Evolutionary conservation across 2,888 invertebrate species (phyloP).

Genomic region (Metellina segmentata): DNA sequence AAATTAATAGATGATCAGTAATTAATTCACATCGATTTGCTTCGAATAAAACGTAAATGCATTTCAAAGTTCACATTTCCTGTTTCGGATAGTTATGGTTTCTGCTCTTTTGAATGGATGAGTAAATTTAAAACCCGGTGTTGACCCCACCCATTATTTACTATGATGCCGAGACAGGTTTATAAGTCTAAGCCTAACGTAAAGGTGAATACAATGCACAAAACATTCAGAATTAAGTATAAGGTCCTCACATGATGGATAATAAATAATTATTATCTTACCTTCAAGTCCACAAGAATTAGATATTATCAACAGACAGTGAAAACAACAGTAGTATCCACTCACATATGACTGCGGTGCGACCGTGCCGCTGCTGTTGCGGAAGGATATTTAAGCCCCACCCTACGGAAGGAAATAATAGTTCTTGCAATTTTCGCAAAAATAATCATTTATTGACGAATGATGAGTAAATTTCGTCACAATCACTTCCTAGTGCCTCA

Average conservation of each 20-base stretch:
- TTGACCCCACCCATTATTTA: conserved; percentile 76
- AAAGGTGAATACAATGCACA: neutral
- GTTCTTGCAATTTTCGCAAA: conserved; percentile 38
- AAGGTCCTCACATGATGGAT: neutral
- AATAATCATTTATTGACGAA: conserved; percentile 53
- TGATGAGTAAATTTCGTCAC: conserved; percentile 4
- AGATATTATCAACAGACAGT: conserved; percentile 51
- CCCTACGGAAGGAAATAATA: conserved; percentile 76
- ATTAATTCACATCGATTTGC: neutral
- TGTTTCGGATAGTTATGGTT: neutral
- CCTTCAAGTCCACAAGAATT: conserved; percentile 50
- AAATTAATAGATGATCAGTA: neutral
- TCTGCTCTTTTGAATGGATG: conserved; percentile 24
- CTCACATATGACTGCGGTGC: conserved; percentile 72
- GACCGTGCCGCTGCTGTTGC: conserved; percentile 59
- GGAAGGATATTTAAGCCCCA: conserved; percentile 76
- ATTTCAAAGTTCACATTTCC: neutral
- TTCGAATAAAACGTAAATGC: neutral
- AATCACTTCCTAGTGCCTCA: conserved; percentile 28
- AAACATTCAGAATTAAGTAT: neutral
- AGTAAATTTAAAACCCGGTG: conserved; percentile 65
- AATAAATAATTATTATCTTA: conserved; percentile 50
- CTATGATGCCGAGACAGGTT: conserved; percentile 22
- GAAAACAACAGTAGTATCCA: conserved; percentile 73
- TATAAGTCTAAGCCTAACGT: conserved; percentile 62